Evolutionary conservation across 2,797 vertebrate species (phyloP).

Genomic region (Darevskia nairensis): DNA sequence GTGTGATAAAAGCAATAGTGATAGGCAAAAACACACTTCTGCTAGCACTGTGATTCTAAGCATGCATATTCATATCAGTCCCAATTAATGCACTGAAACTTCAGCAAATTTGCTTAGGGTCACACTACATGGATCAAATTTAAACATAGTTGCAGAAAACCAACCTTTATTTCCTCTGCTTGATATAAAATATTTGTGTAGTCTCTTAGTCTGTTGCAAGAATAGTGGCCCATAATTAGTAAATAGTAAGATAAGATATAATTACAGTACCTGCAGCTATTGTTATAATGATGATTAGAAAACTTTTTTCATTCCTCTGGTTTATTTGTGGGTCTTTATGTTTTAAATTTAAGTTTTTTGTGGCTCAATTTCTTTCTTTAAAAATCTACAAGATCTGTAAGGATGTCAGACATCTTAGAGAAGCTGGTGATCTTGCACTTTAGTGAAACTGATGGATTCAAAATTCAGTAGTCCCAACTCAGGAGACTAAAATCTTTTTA

Average conservation of each 20-base stretch:
- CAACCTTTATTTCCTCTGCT: background rate
- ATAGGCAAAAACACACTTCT: background rate
- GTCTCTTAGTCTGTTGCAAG: background rate
- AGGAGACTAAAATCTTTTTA: background rate
- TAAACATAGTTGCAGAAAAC: background rate
- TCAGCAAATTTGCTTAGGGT: conserved; percentile 3
- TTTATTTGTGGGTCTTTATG: background rate
- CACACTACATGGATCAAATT: background rate
- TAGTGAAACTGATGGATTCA: background rate
- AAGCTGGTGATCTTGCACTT: background rate
- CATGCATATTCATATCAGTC: background rate
- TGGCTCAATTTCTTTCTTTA: background rate
- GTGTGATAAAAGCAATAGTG: background rate
- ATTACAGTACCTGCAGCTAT: background rate
- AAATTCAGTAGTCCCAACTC: background rate
- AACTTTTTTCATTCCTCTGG: background rate
- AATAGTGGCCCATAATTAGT: background rate
- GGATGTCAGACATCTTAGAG: background rate
- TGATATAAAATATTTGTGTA: background rate
- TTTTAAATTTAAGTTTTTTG: background rate
- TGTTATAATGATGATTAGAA: background rate
- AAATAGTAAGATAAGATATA: background rate
- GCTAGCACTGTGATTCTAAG: background rate
- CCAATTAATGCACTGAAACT: background rate
- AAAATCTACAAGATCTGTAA: background rate